phyloP scores from a whole-genome alignment of 2,113 vertebrate species.

The Galeopterus variegatus region DNA sequence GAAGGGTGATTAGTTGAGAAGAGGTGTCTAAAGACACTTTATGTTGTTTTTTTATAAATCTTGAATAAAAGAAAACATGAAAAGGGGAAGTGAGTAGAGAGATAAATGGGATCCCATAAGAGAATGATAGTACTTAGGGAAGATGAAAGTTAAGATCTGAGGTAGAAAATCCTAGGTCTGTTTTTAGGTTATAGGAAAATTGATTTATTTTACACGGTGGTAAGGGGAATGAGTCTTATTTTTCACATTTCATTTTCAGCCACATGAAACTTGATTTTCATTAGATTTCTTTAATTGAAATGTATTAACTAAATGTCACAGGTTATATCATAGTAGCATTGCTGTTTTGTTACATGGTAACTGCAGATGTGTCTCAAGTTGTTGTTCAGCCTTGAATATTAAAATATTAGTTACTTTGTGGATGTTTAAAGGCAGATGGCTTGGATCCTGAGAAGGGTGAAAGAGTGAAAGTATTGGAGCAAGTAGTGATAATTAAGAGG shows the following conservation, averaged over 20 bases:
- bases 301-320: background rate
- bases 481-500: background rate
- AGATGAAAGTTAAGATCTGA: background rate
- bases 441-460: background rate
- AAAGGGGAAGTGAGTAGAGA: background rate
- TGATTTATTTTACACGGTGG: background rate
- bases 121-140: background rate
- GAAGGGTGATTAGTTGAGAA: background rate
- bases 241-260: conserved; percentile 28
- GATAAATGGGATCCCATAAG: background rate
- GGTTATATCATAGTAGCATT: background rate
- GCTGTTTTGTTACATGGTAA: background rate
- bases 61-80: background rate
- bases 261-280: background rate
- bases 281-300: background rate
- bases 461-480: background rate
- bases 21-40: background rate
- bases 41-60: background rate
- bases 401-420: background rate
- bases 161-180: background rate
- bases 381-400: background rate
- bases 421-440: background rate
- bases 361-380: background rate
- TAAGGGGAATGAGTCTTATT: background rate
- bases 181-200: background rate